These are phyloP conservation scores for Liparis tanakae DNA, from an alignment of 2,797 vertebrate genomes.

Conservation along the genomic window DNA sequence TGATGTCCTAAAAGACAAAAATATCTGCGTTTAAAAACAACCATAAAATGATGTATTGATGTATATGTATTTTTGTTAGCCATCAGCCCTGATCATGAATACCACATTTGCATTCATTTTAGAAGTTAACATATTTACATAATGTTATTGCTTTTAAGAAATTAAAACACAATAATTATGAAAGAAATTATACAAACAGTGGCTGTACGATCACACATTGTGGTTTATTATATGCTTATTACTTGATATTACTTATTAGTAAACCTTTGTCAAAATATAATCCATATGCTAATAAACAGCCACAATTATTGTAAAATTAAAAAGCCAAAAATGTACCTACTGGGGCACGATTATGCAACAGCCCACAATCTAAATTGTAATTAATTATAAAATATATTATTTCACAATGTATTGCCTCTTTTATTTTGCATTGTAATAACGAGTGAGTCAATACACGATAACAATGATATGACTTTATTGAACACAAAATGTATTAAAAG, in stretches of 20 bases:
- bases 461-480: no score
- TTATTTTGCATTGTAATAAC: neutral
- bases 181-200: no score
- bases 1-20: neutral
- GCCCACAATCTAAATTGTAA: neutral
- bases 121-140: neutral
- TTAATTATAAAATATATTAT: neutral
- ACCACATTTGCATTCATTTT: neutral
- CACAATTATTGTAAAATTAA: neutral
- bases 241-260: no score
- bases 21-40: neutral
- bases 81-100: neutral
- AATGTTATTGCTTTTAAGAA: no score
- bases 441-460: no score
- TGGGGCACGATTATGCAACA: neutral
- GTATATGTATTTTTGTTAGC: neutral
- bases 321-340: neutral
- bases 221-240: neutral
- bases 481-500: no score
- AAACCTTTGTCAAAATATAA: neutral
- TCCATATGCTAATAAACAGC: neutral
- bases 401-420: neutral
- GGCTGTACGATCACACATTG: neutral
- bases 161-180: no score
- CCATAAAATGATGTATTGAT: neutral